Evolutionary conservation across 2,888 invertebrate species (phyloP), one percentile per base, ranked within the genome.

Genomic region (Digitonthophagus gazella): DNA sequence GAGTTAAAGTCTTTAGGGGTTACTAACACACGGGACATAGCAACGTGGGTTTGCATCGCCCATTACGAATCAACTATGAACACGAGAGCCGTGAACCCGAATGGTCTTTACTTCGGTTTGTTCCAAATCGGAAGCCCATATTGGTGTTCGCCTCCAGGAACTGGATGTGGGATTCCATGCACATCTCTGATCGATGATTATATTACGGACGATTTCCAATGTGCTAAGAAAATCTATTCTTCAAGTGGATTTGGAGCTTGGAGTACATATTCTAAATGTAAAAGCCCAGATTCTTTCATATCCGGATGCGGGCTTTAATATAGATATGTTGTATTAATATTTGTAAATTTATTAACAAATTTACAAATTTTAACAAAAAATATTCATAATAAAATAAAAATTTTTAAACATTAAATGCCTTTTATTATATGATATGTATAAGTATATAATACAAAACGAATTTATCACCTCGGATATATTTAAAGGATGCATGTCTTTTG

Each of bases 191-290:
- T 61, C 1, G 61, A 61, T 19, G 20, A 19, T 18, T 18, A 18
- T 61, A 61, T 61, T 20, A 3, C 19, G 3, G 61, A 61, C n/a
- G 61, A 61, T n/a, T 1, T 61, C 5, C 1, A 6, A 5, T 61
- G 61, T 20, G 61, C 61, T 5, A 61, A 19, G 18, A 61, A 61
- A 19, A 61, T 61, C 18, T 61, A 19, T 18, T 1, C 16, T 19
- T 16, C n/a, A 15, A 61, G n/a, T 20, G 61, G 61, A 61, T 61
- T 61, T 61, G 5, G 16, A 61, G 61, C 61, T n/a, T 61, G 61
- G 61, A 19, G 16, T 2, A n/a, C 16, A 16, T 61, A 61, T 61
- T n/a, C n/a, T 2, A 15, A 19, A 18, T 61, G 61, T 16, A 16
- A 20, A 61, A n/a, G n/a, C n/a, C n/a, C n/a, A n/a, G n/a, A n/a